Evolutionary conservation across 2,797 vertebrate genomes (phyloP).

Genomic region (Aplochiton taeniatus): DNA sequence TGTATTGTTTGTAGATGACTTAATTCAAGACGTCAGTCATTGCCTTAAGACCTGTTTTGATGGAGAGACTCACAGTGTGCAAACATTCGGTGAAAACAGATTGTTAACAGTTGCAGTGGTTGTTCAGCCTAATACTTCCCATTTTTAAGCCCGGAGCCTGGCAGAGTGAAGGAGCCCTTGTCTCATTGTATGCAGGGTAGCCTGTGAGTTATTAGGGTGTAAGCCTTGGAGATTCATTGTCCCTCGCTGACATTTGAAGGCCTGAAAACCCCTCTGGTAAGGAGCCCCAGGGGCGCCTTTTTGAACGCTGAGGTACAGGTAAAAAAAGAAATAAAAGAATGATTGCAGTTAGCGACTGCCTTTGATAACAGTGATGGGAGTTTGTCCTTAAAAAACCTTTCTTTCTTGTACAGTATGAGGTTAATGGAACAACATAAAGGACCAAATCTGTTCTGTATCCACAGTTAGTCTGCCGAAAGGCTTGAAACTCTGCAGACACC

Average conservation of each 20-base stretch:
- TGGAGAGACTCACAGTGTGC: no score
- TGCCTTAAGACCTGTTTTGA: no score
- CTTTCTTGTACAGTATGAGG: conserved; percentile 37
- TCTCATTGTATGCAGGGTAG: no score
- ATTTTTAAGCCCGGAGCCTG: no score
- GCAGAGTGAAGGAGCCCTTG: no score
- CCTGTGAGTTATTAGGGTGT: not conserved
- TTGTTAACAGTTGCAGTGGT: no score
- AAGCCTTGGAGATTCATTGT: conserved; percentile 25
- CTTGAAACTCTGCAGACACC: conserved; percentile 39
- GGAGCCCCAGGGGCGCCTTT: conserved; percentile 43
- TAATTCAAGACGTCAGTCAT: no score
- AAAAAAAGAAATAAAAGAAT: conserved; percentile 9
- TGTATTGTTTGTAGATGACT: no score
- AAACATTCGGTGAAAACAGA: no score
- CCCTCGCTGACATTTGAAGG: conserved; percentile 35
- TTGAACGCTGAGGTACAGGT: conserved; percentile 44
- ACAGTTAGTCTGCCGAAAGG: conserved; percentile 54
- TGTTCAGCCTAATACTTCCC: no score
- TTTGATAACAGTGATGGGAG: conserved; percentile 64
- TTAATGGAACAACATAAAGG: conserved; percentile 44
- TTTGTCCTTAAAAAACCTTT: conserved; percentile 54
- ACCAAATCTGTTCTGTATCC: conserved; percentile 37
- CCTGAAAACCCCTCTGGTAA: conserved; percentile 40
- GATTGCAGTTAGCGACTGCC: conserved; percentile 35